A percentile compares a stretch with the other conserved stretches of the same genome.
Conservation (phyloP, 1,140 invertebrate genomes). For the Mizuhopecten yessoensis region DNA sequence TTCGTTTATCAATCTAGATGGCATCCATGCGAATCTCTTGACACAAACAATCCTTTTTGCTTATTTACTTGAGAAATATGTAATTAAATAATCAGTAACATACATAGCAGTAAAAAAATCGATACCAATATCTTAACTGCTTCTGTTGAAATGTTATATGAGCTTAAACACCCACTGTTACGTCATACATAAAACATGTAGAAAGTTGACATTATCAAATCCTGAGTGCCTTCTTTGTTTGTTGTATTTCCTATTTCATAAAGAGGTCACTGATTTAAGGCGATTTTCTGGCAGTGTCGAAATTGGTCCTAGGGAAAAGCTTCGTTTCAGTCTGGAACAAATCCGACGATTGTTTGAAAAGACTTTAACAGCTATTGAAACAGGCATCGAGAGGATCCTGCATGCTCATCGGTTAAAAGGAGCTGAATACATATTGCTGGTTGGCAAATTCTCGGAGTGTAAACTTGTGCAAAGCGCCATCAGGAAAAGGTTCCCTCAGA, state of each 20-base stretch:
- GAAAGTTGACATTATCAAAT: too few species aligned
- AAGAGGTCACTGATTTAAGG: not conserved
- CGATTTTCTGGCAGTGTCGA: not conserved
- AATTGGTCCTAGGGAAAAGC: not conserved
- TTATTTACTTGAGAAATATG: too few species aligned
- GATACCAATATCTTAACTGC: too few species aligned
- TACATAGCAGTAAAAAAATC: too few species aligned
- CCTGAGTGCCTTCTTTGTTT: too few species aligned
- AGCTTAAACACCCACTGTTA: too few species aligned
- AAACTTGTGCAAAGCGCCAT: slow-evolving; percentile 55
- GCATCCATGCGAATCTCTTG: too few species aligned
- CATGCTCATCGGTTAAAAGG: slow-evolving; percentile 42
- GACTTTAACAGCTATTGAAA: not conserved
- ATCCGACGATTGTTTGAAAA: not conserved
- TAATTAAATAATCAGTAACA: too few species aligned
- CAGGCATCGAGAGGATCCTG: not conserved
- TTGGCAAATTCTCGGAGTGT: slow-evolving; percentile 64
- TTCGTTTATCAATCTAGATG: too few species aligned
- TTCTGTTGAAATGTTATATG: too few species aligned
- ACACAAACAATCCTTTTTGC: too few species aligned
- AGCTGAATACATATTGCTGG: slow-evolving; percentile 56
- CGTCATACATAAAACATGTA: too few species aligned
- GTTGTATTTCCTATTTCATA: not conserved
- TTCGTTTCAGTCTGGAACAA: not conserved
- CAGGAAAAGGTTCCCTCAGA: slow-evolving; percentile 44